Evolutionary conservation across 1,140 invertebrate genomes (phyloP).

Genomic region (Stegodyphus dumicola): DNA sequence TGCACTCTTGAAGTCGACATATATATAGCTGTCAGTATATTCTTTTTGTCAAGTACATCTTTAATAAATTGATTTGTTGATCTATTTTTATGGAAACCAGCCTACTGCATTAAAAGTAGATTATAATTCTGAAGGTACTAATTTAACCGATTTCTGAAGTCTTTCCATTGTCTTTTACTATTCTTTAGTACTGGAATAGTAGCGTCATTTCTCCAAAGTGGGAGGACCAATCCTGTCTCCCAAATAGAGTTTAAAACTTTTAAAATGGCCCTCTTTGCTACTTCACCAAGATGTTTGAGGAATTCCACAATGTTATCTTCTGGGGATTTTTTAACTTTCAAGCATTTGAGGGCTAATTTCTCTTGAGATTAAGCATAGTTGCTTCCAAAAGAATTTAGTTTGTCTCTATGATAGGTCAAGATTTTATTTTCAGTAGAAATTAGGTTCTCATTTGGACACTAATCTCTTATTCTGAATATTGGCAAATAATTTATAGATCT

Average conservation of each 20-base stretch:
- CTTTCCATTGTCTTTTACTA: conserved; percentile 24
- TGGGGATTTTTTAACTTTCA: neutral
- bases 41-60: conserved; percentile 3
- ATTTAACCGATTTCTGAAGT: neutral
- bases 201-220: neutral
- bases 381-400: neutral
- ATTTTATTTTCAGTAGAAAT: no score
- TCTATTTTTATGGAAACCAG: no score
- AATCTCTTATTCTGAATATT: no score
- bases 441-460: no score
- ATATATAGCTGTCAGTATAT: conserved; percentile 6
- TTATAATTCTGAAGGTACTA: no score
- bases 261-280: neutral
- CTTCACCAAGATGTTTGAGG: neutral
- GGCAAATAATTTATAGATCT: no score
- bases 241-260: neutral
- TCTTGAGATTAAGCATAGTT: neutral
- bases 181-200: neutral
- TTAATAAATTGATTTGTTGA: conserved; percentile 13
- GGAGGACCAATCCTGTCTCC: neutral
- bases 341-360: neutral
- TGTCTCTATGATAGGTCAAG: no score
- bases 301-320: neutral
- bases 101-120: no score
- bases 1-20: conserved; percentile 9